Conservation (phyloP, 2,113 vertebrate species). For the Paramormyrops kingsleyae region DNA sequence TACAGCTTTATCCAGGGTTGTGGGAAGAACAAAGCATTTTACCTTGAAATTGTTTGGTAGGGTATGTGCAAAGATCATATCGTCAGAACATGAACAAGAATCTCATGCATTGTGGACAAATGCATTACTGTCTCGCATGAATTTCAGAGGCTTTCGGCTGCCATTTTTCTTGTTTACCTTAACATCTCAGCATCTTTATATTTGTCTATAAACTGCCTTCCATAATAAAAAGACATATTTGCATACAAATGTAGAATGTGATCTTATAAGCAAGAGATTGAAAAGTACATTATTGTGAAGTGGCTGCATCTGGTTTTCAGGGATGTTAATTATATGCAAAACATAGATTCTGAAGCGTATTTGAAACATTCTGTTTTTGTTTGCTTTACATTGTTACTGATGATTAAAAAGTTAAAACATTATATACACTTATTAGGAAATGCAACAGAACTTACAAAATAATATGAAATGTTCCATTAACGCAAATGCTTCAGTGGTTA, state of each 20-base stretch:
- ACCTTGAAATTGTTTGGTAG: not conserved
- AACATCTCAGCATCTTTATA: not conserved
- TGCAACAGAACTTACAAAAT: not conserved
- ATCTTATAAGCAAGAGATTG: not conserved
- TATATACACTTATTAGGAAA: not conserved
- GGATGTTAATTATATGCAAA: not conserved
- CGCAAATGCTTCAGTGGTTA: not conserved
- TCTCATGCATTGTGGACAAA: not conserved
- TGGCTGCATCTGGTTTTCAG: not conserved
- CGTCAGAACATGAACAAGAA: not conserved
- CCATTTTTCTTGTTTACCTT: not conserved
- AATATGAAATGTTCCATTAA: not conserved
- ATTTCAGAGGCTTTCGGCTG: not conserved
- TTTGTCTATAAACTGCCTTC: not conserved
- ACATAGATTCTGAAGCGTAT: not conserved
- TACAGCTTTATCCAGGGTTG: not conserved
- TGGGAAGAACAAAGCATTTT: not conserved
- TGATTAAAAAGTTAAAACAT: not conserved
- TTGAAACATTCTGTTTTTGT: not conserved
- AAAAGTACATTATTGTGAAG: not conserved
- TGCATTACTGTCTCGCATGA: not conserved
- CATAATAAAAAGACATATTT: not conserved
- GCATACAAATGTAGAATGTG: not conserved
- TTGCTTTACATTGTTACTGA: not conserved
- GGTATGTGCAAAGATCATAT: not conserved